phyloP scores from a whole-genome alignment of 2,888 invertebrate species.

The Chouioia cunea region DNA sequence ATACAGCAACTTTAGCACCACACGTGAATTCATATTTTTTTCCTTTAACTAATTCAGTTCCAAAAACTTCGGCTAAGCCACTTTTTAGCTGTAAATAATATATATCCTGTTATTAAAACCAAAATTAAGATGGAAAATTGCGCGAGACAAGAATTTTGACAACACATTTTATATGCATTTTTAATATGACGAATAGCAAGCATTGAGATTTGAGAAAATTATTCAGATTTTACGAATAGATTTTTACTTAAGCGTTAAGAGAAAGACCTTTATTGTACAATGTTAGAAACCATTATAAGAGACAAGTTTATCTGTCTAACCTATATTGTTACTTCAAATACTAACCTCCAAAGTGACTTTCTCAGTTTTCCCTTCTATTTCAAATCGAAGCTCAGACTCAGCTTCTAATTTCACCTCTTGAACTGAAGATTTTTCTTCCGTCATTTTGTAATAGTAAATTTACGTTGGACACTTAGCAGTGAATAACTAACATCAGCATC shows the following conservation, averaged over 20 bases:
- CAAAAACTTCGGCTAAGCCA: slow-evolving; percentile 96
- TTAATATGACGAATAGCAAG: background rate
- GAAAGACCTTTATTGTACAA: background rate
- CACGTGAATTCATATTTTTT: slow-evolving; percentile 90
- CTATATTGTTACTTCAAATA: slow-evolving; percentile 15
- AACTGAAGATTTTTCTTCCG: slow-evolving; percentile 61
- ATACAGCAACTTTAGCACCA: slow-evolving; percentile 95
- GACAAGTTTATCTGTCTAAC: slow-evolving; percentile 12
- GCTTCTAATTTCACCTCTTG: slow-evolving; percentile 87
- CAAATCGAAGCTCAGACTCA: slow-evolving; percentile 93
- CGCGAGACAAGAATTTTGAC: background rate
- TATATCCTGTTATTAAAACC: too few relatives aligned
- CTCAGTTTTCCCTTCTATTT: slow-evolving; percentile 89
- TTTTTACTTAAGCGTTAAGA: background rate
- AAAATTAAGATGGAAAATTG: background rate
- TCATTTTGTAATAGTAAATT: too few relatives aligned
- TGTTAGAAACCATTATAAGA: background rate
- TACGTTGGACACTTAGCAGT: too few relatives aligned
- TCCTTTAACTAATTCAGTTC: slow-evolving; percentile 93
- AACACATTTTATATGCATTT: slow-evolving; percentile 1
- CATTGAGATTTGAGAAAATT: background rate
- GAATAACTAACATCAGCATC: too few relatives aligned
- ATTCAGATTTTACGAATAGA: slow-evolving; percentile 11
- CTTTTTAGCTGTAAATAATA: slow-evolving; percentile 78
- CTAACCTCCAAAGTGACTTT: slow-evolving; percentile 83